These are phyloP conservation scores for Meandrina meandrites DNA, from an alignment of 92 coral and sea anemone genomes.

Conservation along the genomic window DNA sequence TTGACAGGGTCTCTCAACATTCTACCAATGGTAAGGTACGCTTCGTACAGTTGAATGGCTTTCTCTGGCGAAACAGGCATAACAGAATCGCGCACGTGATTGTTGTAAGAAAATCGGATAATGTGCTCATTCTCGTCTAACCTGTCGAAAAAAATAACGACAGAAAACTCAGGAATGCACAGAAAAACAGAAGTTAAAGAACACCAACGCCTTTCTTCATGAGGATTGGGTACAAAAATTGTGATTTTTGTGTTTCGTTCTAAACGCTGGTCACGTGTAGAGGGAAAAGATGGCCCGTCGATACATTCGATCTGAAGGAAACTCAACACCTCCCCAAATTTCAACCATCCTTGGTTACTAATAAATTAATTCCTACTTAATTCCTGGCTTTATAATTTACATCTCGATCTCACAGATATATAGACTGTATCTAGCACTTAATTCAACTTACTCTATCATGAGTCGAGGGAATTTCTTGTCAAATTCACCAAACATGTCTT, in stretches of 20 bases:
- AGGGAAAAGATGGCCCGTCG: neutral
- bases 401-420: too few relatives aligned
- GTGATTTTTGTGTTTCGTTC: too few relatives aligned
- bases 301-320: neutral
- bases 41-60: slow-evolving; percentile 61
- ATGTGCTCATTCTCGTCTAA: slow-evolving; percentile 60
- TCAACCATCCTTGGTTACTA: neutral
- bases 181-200: too few relatives aligned
- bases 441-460: slow-evolving; percentile 69
- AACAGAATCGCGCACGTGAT: slow-evolving; percentile 67
- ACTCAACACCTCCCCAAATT: neutral
- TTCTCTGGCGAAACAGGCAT: slow-evolving; percentile 57
- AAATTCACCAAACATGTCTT: slow-evolving; percentile 75
- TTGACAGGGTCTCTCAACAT: slow-evolving; percentile 75
- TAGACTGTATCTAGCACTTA: too few relatives aligned
- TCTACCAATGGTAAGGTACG: slow-evolving; percentile 59
- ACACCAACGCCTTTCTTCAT: too few relatives aligned
- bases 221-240: too few relatives aligned
- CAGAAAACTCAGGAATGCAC: neutral
- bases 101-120: slow-evolving; percentile 67
- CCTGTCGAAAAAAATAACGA: slow-evolving; percentile 28
- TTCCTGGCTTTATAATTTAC: too few relatives aligned
- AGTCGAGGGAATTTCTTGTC: slow-evolving; percentile 51
- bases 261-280: neutral
- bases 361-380: too few relatives aligned